phyloP scores from a whole-genome alignment of 2,797 vertebrate species.

The Tragopan temminckii region DNA sequence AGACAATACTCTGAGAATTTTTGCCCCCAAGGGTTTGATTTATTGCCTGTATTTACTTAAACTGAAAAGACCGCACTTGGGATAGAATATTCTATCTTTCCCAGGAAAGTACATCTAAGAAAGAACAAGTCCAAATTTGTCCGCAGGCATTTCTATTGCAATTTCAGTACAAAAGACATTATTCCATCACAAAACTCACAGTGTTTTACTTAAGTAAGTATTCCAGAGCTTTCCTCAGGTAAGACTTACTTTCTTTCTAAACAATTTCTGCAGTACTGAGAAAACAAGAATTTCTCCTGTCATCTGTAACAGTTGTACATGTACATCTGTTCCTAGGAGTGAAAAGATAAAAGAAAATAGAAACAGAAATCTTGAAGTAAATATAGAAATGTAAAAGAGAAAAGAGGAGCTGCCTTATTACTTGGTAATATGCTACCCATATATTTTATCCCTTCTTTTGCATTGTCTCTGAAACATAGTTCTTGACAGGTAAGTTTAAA shows the following conservation, averaged over 20 bases:
- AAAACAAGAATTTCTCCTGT: not conserved
- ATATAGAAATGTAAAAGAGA: not conserved
- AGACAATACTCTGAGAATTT: not conserved
- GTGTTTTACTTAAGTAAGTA: not conserved
- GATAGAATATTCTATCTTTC: not conserved
- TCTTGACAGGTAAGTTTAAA: constrained; percentile 4
- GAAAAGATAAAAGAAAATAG: constrained; percentile 18
- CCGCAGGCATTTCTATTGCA: not conserved
- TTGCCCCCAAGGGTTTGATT: not conserved
- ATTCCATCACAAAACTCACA: not conserved
- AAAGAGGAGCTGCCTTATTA: not conserved
- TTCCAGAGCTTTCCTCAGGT: not conserved
- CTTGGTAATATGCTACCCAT: not conserved
- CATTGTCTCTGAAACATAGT: constrained; percentile 7
- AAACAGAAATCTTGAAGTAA: not conserved
- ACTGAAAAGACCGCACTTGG: not conserved
- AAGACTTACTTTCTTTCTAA: not conserved
- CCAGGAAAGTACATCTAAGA: not conserved
- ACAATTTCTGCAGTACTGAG: not conserved
- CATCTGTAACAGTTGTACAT: not conserved
- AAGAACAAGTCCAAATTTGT: not conserved
- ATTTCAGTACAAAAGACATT: not conserved
- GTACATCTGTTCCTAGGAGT: not conserved
- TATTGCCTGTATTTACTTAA: not conserved
- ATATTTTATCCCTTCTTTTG: constrained; percentile 12